Percentiles rank a stretch among this genome's conserved stretches.
Evolutionary conservation across 2,888 invertebrate genomes (phyloP).

Genomic region (Tuberolachnus salignus): DNA sequence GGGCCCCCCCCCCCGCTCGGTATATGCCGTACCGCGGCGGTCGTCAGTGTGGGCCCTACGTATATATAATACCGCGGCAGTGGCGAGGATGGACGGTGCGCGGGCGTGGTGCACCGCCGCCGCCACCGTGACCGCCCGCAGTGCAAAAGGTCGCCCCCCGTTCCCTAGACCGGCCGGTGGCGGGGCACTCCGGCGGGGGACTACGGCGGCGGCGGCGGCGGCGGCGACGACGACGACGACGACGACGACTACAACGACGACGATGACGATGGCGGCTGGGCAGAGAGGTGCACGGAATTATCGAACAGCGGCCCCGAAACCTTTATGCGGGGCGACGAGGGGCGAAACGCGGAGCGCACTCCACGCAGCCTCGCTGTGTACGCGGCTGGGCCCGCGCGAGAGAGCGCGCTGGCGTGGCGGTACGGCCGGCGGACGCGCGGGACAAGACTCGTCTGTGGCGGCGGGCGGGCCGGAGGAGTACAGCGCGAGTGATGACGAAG

Average conservation of each 20-base stretch:
- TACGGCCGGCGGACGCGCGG: neutral
- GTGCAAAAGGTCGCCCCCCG: conserved; percentile 46
- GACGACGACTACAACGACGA: neutral
- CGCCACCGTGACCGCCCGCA: conserved; percentile 18
- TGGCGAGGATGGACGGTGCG: conserved; percentile 15
- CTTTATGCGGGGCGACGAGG: conserved; percentile 32
- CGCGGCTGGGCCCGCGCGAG: conserved; percentile 42
- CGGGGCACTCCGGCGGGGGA: neutral
- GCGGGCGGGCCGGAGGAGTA: neutral
- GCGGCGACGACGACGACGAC: neutral
- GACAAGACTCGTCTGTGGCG: neutral
- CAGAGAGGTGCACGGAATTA: conserved; percentile 44
- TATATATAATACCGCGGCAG: neutral
- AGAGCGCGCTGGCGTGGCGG: conserved; percentile 1
- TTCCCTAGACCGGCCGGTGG: neutral
- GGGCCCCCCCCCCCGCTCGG: neutral
- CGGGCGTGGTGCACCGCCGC: conserved; percentile 47
- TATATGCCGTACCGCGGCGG: neutral
- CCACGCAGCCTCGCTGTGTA: conserved; percentile 43
- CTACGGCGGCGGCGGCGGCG: neutral
- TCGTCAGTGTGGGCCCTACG: neutral
- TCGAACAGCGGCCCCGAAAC: conserved; percentile 57
- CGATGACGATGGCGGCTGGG: neutral
- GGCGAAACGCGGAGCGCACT: conserved; percentile 35
- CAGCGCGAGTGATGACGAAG: neutral